Base-by-base conservation (phyloP, 2,888 invertebrate species). In the Ectobius pallidus region DNA sequence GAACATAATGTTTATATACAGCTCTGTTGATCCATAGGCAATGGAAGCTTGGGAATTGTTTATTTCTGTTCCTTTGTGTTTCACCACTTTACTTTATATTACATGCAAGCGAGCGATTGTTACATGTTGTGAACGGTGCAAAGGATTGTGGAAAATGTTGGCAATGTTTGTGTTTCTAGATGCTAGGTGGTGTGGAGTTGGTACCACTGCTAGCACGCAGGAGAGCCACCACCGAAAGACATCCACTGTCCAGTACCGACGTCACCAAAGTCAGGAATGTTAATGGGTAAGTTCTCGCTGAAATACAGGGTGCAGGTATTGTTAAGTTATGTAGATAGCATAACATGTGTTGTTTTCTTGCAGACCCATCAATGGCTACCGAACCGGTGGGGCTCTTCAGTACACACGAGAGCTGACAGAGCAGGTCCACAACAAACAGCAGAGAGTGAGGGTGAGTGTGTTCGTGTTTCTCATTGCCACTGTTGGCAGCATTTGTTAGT, bases 201-300 rank as follows among this genome's bases (percentile, higher is more conserved):
- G 93, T 93, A 71, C 91, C 93, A 1, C 83, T 94, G 67, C 82
- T 94, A 76, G 91, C 92, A 25, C 87, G 90, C 75, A 86, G 90
- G 77, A 85, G 91, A 73, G 79, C 80, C 39, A 75, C 78, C 68
- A 78, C 76, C 75, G 79, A 72, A 76, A 63, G 77, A 77, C 80
- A 76, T 76, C 80, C 77, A 75, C 78, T 78, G 65, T 77, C 81
- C 44, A 79, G 79, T 4, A 83, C 83, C 14, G 84, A 84, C 69
- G 86, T 86, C 70, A 84, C 86, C 2, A 85, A 85, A 77, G 81
- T 82, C 76, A 83, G 84, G 81, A 85, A 83, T 80, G 82, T 83
- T 77, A 58, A 58, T 1, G 32, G 61, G 22, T 52, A 61, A 27
- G 58, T 39, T 68, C 1, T 30, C 18, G n/a, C 27, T 42, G 30